Percentiles rank a stretch among this genome's conserved stretches.
phyloP scores from a whole-genome alignment of 2,888 invertebrate genomes.

The Diaperis boleti region DNA sequence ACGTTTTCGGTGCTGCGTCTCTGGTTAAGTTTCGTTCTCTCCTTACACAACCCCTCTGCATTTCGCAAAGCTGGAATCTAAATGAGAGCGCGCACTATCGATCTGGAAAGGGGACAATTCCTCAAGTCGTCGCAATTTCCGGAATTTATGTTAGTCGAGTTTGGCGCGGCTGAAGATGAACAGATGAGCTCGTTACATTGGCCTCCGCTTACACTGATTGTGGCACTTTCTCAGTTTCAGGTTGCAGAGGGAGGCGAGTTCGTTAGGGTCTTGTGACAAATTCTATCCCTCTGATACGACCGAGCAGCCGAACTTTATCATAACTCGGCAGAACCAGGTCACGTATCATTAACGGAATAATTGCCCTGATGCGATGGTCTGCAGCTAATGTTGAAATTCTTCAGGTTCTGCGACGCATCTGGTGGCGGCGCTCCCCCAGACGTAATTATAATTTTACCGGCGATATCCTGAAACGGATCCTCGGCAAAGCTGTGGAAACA shows the following conservation, averaged over 20 bases:
- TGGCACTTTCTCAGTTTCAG: conserved; percentile 45
- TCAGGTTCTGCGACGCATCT: conserved; percentile 25
- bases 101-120: conserved; percentile 21
- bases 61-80: no score
- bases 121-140: conserved; percentile 32
- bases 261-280: conserved; percentile 44
- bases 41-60: no score
- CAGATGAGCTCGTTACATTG: conserved; percentile 42
- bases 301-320: conserved; percentile 39
- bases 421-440: not conserved
- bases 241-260: conserved; percentile 45
- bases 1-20: no score
- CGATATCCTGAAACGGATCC: conserved; percentile 44
- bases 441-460: conserved; percentile 50
- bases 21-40: no score
- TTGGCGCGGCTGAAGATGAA: conserved; percentile 22
- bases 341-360: conserved; percentile 45
- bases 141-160: conserved; percentile 31
- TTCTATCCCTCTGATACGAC: conserved; percentile 33
- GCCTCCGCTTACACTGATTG: conserved; percentile 40
- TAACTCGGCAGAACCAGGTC: conserved; percentile 41
- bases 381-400: no score
- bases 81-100: no score
- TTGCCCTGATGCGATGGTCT: no score
- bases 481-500: conserved; percentile 46